Base-by-base conservation (phyloP, 2,888 invertebrate species). In the Malthinus seriepunctatus region DNA sequence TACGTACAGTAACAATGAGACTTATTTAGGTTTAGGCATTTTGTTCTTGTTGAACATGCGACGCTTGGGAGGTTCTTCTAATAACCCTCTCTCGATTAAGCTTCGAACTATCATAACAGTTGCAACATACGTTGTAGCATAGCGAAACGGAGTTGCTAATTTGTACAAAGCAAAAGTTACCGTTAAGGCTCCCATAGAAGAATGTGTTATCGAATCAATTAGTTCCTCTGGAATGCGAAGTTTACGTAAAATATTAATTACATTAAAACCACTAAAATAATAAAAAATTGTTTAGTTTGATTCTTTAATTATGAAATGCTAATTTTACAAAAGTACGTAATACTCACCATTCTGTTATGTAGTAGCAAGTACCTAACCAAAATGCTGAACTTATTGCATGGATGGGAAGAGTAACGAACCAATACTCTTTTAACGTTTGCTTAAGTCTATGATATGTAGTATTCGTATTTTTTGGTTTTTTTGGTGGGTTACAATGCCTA, bases 111-210 rank as follows among this genome's bases (percentile, higher is more conserved):
- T 8, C 4, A 8, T 37, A 1, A 10, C 31, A n/a, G 52, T 51
- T 1, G 23, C 7, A 8, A 33, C 1, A 12, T 45, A 11, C 8
- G 52, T 60, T n/a, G 55, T 47, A 11, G 39, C 33, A n/a, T 34
- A 51, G 2, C 60, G 32, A 9, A 56, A 10, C 32, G 60, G 60
- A 8, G 52, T 44, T 8, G 47, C 5, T 12, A 56, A 9, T 48
- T 60, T 60, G 10, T 33, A 49, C 8, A 61, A 31, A n/a, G 51
- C 37, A 15, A 57, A 7, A 3, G 51, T 39, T 15, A 61, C 15
- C 1, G 51, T 49, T 7, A 52, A 37, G 3, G 54, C 32, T n/a
- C 54, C 54, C 51, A 54, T 49, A 8, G 10, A 8, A 15, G 53
- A 38, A 44, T 23, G 5, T 10, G 34, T 55, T 32, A 49, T 39